Evolutionary conservation across 2,113 vertebrate genomes (phyloP).

Genomic region (Mesembrinibis cayennensis): DNA sequence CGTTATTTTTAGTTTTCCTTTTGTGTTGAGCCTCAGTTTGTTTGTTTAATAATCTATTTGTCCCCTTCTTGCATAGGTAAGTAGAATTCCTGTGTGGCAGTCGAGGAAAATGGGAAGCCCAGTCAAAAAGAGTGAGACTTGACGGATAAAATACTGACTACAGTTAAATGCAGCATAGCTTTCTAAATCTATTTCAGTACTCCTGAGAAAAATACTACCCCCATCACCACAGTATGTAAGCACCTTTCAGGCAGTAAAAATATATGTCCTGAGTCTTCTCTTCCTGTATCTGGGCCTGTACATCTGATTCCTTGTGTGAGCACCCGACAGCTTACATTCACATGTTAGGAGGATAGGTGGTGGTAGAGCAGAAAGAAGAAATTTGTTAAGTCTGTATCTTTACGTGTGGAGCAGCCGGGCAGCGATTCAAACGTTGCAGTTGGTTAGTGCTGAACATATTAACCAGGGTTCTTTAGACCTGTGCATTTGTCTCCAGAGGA

Average conservation of each 20-base stretch:
- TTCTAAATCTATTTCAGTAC: neutral
- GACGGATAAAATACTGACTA: neutral
- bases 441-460: neutral
- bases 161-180: neutral
- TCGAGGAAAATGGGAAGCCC: neutral
- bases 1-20: neutral
- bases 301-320: neutral
- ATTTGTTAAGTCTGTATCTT: neutral
- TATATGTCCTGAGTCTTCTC: neutral
- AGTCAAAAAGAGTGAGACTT: neutral
- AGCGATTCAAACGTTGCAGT: neutral
- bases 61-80: neutral
- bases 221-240: neutral
- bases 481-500: neutral
- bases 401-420: neutral
- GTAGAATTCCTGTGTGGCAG: neutral
- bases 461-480: neutral
- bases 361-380: constrained; percentile 1
- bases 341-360: neutral
- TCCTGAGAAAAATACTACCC: neutral
- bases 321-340: neutral
- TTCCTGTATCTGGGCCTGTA: neutral
- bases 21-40: neutral
- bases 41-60: neutral
- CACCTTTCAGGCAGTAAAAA: constrained; percentile 20